Evolutionary conservation across 2,888 invertebrate genomes (phyloP), one percentile per base, ranked within the genome.

Genomic region (Anagyrus pseudococci): DNA sequence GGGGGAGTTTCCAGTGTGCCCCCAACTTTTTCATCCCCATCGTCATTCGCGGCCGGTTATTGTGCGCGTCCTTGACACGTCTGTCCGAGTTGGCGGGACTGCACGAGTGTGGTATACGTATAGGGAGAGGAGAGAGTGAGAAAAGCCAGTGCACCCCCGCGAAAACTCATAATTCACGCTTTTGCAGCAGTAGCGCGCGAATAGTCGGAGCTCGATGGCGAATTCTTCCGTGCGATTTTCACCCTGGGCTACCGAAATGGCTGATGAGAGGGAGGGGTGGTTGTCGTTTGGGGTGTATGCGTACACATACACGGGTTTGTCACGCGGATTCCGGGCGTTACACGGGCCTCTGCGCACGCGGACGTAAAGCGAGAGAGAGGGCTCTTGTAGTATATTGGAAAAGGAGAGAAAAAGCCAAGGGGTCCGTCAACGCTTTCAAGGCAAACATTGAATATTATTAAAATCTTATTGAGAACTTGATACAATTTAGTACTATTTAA

Each of bases 91-190:
- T 26, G n/a, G n/a, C n/a, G n/a, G n/a, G n/a, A n/a, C n/a, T n/a
- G n/a, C n/a, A 23, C 47, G 50, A 17, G 22, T 17, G 4, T 4
- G 4, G 15, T 15, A 23, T 44, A 25, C 40, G 13, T 13, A 25
- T 37, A 4, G 19, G 22, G 1, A 17, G 46, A 15, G 23, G 17
- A n/a, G 10, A 22, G n/a, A 37, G 29, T 50, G 29, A n/a, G 48
- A 6, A 2, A 13, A 17, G 4, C 47, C 62, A 55, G 52, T 23
- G 52, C 54, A 25, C 43, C 50, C 52, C 6, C 29, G 13, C 49
- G 58, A 70, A 67, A 68, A 69, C 54, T 61, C 61, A 70, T 70
- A 70, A 69, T 66, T 70, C 70, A 64, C 65, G 67, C 62, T 67
- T 68, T 68, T 69, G 68, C 68, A 66, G 64, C 61, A n/a, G 56